These are phyloP conservation scores for Pelosia muscerda DNA, from an alignment of 2,888 invertebrate genomes.

Conservation along the genomic window DNA sequence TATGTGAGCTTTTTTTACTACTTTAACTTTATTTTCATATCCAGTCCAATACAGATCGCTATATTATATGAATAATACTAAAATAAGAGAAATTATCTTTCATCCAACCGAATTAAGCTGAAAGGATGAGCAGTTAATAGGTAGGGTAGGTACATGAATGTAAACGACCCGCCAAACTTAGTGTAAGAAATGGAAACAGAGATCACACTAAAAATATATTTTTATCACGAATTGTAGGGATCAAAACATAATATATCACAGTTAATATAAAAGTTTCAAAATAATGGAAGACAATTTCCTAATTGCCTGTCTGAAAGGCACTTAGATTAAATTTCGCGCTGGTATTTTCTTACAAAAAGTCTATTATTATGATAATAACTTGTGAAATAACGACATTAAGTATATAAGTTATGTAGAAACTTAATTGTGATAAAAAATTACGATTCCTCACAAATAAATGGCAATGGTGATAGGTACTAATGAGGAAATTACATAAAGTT, in stretches of 20 bases:
- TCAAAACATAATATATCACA: neutral
- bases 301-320: slow-evolving; percentile 30
- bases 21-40: neutral
- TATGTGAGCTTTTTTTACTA: too few relatives aligned
- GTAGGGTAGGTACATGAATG: too few relatives aligned
- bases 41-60: neutral
- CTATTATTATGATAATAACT: slow-evolving; percentile 37
- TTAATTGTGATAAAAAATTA: slow-evolving; percentile 56
- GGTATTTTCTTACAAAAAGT: slow-evolving; percentile 27
- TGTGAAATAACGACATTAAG: slow-evolving; percentile 46
- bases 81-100: neutral
- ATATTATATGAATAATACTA: neutral
- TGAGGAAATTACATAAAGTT: slow-evolving; percentile 59
- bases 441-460: slow-evolving; percentile 60
- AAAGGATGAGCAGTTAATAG: neutral
- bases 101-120: neutral
- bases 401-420: slow-evolving; percentile 38
- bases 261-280: neutral
- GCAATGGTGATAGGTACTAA: slow-evolving; percentile 64
- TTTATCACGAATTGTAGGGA: neutral
- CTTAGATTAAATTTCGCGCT: slow-evolving; percentile 41
- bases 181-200: slow-evolving; percentile 2
- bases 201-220: slow-evolving; percentile 4
- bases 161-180: neutral
- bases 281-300: slow-evolving; percentile 27